A percentile compares a stretch with the other conserved stretches of the same genome.
Evolutionary conservation across 2,888 invertebrate genomes (phyloP).

Genomic region (Caradrina clavipalpis): DNA sequence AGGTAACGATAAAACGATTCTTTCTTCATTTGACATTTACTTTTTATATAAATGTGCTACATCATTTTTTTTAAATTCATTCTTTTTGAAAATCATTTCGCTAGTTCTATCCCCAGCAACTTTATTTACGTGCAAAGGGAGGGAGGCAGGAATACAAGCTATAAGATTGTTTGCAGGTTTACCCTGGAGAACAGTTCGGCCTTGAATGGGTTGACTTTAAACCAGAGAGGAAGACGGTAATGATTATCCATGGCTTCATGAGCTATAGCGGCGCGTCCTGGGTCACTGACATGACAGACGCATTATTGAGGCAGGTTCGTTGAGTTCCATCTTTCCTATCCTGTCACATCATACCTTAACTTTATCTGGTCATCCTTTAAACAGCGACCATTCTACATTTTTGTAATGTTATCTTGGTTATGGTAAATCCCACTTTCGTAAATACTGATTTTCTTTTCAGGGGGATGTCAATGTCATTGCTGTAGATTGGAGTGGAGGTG

Average conservation of each 20-base stretch:
- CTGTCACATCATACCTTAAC: too few relatives aligned
- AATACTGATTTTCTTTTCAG: conserved; percentile 74
- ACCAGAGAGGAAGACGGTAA: conserved; percentile 87
- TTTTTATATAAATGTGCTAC: too few relatives aligned
- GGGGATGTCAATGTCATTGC: conserved; percentile 92
- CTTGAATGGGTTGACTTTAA: conserved; percentile 91
- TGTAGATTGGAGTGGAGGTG: conserved; percentile 92
- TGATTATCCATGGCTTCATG: conserved; percentile 92
- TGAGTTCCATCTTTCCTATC: not conserved
- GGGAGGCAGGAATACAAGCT: conserved; percentile 1
- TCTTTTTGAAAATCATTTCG: not conserved
- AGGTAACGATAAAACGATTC: conserved; percentile 71
- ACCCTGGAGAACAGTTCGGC: conserved; percentile 87
- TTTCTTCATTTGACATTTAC: not conserved
- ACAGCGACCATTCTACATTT: not conserved
- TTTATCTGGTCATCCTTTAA: too few relatives aligned
- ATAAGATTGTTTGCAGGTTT: conserved; percentile 73
- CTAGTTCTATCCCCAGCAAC: not conserved
- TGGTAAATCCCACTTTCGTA: conserved; percentile 3
- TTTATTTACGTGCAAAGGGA: not conserved
- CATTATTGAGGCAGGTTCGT: conserved; percentile 90
- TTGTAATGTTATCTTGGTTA: not conserved
- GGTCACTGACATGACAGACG: conserved; percentile 91
- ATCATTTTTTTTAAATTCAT: too few relatives aligned
- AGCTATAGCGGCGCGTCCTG: conserved; percentile 91